Percentiles rank a stretch among this genome's conserved stretches.
phyloP scores from a whole-genome alignment of 1,140 invertebrate genomes.

The Drosophila tsacasi region DNA sequence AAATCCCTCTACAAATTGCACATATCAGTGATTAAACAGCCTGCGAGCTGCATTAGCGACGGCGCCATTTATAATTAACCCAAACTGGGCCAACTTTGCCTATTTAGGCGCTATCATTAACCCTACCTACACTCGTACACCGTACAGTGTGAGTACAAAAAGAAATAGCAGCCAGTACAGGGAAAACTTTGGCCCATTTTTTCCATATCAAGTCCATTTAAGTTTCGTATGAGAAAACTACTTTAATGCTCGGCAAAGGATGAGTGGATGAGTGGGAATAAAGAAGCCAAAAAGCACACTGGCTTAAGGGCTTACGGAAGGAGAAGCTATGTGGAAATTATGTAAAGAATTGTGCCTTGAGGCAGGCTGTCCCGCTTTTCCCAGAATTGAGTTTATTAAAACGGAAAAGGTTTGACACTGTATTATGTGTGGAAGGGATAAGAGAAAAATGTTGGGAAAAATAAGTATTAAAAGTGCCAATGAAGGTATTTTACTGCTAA shows the following conservation, averaged over 20 bases:
- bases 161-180: conserved; percentile 21
- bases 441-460: neutral
- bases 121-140: neutral
- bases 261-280: conserved; percentile 14
- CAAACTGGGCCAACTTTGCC: conserved; percentile 37
- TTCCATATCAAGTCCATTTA: conserved; percentile 29
- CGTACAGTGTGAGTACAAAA: neutral
- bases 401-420: neutral
- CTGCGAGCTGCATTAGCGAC: conserved; percentile 21
- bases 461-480: too few species aligned
- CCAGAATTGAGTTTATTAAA: conserved; percentile 12
- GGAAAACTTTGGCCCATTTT: conserved; percentile 45
- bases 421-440: neutral
- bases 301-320: conserved; percentile 17
- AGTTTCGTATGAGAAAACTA: conserved; percentile 39
- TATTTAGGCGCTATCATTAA: conserved; percentile 39
- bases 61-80: conserved; percentile 56
- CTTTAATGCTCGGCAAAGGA: conserved; percentile 11
- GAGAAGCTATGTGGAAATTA: conserved; percentile 4
- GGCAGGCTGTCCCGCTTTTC: neutral
- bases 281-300: conserved; percentile 13
- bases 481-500: neutral
- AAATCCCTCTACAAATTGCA: conserved; percentile 38
- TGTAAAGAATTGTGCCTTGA: conserved; percentile 14
- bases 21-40: conserved; percentile 48